Base-by-base conservation (phyloP, 2,113 vertebrate genomes). In the Gadus chalcogrammus region DNA sequence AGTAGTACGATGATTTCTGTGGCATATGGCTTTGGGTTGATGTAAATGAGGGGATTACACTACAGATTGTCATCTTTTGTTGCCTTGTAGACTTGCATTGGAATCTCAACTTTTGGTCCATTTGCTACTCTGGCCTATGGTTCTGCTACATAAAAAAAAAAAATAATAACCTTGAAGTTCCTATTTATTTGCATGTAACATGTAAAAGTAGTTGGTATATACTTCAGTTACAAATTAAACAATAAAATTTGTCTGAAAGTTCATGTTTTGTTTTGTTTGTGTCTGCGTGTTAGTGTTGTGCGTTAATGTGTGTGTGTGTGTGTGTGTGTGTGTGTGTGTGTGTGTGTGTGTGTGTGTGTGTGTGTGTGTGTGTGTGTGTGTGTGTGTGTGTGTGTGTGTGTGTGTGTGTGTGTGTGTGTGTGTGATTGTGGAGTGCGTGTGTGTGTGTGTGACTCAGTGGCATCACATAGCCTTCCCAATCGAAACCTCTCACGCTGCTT, bases 311-410 rank as follows among this genome's bases (percentile, higher is more conserved):
- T 59, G 58, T 59, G 12, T 59, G 58, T 59, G 58, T 59, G 12
- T 59, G 58, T 59, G 58, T 59, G 58, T 59, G 58, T 59, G 58
- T 59, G 58, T 59, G 58, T 6, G 58, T 59, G 58, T 59, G 58
- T 59, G 3, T 17, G 58, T 59, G 58, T 59, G 12, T 59, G 58
- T 59, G 58, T 59, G 58, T 59, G 58, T 59, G 58, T 59, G 58
- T 17, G 58, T 17, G 58, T 17, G 58, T 59, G 58, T 17, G 58
- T 59, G 58, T 6, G 58, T 59, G 58, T 59, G 58, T 59, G 58
- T 59, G 58, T 17, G 11, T 59, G 58, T 59, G 58, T 59, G 58
- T 59, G 58, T 59, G 58, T 59, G 58, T 59, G 58, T 59, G 58
- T 59, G 58, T 53, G 48, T 15, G 48, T 53, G 48, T 15, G 48